A percentile compares a stretch with the other conserved stretches of the same genome.
Conservation (phyloP, 2,888 invertebrate species). For the Helobdella robusta region DNA sequence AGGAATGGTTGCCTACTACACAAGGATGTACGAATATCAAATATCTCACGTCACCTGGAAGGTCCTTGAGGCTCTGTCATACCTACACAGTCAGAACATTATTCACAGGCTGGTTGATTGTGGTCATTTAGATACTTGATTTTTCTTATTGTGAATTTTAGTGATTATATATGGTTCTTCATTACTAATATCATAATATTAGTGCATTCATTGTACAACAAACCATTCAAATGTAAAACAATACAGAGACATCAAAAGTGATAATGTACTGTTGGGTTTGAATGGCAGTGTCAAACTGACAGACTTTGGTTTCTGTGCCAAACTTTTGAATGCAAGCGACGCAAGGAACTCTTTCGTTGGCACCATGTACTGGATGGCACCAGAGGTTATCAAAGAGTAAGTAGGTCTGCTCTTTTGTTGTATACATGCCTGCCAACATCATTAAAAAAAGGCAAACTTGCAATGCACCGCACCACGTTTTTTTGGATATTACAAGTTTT, state of each 20-base stretch:
- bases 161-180: too few species aligned
- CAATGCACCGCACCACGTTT: too few species aligned
- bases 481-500: too few species aligned
- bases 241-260: conserved; percentile 58
- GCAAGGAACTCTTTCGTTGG: conserved; percentile 99
- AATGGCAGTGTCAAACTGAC: conserved; percentile 96
- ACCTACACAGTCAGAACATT: conserved; percentile 63
- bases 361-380: conserved; percentile 62
- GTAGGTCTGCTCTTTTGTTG: conserved; percentile 10
- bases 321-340: conserved; percentile 73
- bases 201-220: too few species aligned
- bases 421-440: too few species aligned
- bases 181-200: too few species aligned
- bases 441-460: too few species aligned
- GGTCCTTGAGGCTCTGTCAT: conserved; percentile 82
- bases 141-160: too few species aligned
- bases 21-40: conserved; percentile 99
- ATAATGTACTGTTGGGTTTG: conserved; percentile 91
- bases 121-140: too few species aligned
- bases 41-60: conserved; percentile 89
- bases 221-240: not conserved
- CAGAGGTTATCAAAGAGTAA: conserved; percentile 49
- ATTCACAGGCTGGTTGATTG: conserved; percentile 48
- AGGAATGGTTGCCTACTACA: conserved; percentile 98
- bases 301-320: conserved; percentile 97